phyloP scores from a whole-genome alignment of 53 echinoderm and acorn worm species.

The Antedon mediterranea region DNA sequence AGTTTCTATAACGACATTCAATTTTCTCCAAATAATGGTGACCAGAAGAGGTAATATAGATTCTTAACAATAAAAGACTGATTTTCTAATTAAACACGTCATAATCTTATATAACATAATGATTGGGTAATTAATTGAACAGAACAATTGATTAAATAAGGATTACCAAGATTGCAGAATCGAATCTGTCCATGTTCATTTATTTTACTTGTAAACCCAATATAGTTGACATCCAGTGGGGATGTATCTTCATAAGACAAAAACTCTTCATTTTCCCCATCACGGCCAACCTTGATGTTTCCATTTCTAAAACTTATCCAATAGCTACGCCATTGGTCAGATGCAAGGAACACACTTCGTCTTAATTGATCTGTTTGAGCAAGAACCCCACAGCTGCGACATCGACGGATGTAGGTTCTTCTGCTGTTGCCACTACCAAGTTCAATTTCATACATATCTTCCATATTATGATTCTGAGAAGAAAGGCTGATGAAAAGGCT shows the following conservation, averaged over 20 bases:
- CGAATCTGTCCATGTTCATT: slow-evolving; percentile 12
- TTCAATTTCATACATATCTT: background rate
- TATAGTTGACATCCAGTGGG: slow-evolving; percentile 10
- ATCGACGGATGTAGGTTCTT: background rate
- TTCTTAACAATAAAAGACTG: no score
- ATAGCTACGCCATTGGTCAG: background rate
- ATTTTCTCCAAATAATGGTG: no score
- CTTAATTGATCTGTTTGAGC: background rate
- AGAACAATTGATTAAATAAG: background rate
- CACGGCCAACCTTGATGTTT: slow-evolving; percentile 1
- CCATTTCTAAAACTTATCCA: slow-evolving; percentile 3
- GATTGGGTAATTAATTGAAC: no score
- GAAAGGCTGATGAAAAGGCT: background rate
- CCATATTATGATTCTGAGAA: background rate
- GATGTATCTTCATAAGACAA: background rate
- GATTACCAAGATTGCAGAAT: slow-evolving; percentile 34
- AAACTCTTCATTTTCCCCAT: background rate
- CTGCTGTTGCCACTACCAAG: background rate
- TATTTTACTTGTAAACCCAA: slow-evolving; percentile 14
- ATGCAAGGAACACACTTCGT: background rate
- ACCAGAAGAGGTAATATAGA: no score
- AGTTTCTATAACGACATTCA: no score
- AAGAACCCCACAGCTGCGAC: background rate
- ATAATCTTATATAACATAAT: no score
- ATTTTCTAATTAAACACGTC: no score